phyloP scores from a whole-genome alignment of 1,140 invertebrate genomes.

The Pentalonia nigronervosa region DNA sequence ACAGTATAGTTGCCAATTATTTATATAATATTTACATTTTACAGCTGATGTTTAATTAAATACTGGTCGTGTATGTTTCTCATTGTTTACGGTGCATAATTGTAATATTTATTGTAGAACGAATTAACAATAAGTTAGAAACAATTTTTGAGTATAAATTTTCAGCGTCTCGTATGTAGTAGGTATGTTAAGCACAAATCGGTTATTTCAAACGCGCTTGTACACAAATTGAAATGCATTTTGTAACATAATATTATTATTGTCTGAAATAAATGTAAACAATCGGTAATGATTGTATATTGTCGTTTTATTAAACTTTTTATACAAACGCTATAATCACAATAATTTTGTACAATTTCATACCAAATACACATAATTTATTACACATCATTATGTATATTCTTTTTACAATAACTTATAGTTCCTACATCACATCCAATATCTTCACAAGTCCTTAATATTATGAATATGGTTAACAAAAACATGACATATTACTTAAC shows the following conservation, averaged over 20 bases:
- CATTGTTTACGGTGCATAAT: not conserved
- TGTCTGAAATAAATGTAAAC: not conserved
- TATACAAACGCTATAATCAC: slow-evolving; percentile 36
- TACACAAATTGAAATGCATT: not conserved
- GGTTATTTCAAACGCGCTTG: not conserved
- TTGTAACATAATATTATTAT: not conserved
- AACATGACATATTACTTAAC: slow-evolving; percentile 27
- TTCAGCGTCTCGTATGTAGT: not conserved
- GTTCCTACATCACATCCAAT: slow-evolving; percentile 27
- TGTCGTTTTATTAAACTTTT: slow-evolving; percentile 31
- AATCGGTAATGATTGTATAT: slow-evolving; percentile 39
- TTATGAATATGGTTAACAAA: slow-evolving; percentile 24
- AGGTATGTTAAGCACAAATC: not conserved
- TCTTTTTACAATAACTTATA: slow-evolving; percentile 48
- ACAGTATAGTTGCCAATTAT: not conserved
- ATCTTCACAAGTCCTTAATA: slow-evolving; percentile 41
- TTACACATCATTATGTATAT: not conserved
- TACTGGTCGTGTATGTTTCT: not conserved
- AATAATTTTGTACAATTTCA: slow-evolving; percentile 28
- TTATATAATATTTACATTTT: not conserved
- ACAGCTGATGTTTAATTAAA: not conserved
- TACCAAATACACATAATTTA: not conserved
- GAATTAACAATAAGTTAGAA: not conserved
- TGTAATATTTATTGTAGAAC: not conserved
- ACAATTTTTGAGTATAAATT: not conserved